phyloP scores from a whole-genome alignment of 2,113 vertebrate genomes.

The Prinia subflava region DNA sequence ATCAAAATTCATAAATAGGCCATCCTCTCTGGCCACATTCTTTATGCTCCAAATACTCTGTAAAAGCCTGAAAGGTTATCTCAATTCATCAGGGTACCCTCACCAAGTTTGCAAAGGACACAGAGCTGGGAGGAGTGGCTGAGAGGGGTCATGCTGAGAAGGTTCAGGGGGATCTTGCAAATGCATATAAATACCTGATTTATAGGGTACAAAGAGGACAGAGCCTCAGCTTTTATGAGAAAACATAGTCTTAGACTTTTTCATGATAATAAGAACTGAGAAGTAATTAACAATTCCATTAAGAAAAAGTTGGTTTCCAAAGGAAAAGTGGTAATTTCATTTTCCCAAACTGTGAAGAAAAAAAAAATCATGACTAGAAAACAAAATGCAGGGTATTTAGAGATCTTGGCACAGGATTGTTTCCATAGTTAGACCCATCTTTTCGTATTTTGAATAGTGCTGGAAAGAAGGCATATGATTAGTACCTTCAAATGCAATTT shows the following conservation, averaged over 20 bases:
- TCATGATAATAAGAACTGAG: background rate
- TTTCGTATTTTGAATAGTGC: background rate
- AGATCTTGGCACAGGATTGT: background rate
- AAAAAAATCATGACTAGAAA: background rate
- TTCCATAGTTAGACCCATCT: background rate
- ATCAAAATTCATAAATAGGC: slow-evolving; percentile 15
- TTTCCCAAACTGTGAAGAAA: background rate
- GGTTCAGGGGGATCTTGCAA: background rate
- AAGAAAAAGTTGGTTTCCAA: background rate
- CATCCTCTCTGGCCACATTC: background rate
- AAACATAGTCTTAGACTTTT: background rate
- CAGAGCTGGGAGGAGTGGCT: background rate
- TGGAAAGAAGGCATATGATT: background rate
- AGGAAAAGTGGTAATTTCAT: background rate
- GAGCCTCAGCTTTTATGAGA: rapidly evolving
- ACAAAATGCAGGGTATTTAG: background rate
- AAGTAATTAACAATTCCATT: background rate
- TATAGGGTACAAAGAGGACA: background rate
- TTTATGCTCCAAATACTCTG: background rate
- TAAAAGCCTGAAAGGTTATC: background rate
- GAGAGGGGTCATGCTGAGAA: background rate
- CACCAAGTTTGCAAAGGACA: background rate
- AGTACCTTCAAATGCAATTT: background rate
- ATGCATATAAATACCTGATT: background rate
- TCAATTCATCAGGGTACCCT: background rate